Conservation (phyloP, 2,113 vertebrate species). For the Hippocampus guttulatus region DNA sequence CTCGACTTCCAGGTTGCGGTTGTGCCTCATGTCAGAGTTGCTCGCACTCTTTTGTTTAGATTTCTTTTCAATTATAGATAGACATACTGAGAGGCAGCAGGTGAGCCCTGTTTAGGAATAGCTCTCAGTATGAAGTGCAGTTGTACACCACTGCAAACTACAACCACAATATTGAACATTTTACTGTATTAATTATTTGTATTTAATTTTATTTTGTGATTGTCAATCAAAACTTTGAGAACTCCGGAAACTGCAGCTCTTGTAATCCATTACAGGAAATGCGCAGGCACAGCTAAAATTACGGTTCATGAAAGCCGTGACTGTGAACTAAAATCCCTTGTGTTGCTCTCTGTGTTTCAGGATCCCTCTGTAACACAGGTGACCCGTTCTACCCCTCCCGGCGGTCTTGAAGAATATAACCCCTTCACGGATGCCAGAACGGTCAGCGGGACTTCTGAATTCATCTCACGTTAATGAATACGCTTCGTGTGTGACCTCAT, state of each 20-base stretch:
- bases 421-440: conserved; percentile 95
- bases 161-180: background rate
- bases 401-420: conserved; percentile 93
- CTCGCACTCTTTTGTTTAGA: background rate
- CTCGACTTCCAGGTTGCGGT: background rate
- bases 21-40: background rate
- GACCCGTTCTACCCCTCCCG: conserved; percentile 87
- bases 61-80: too few species aligned
- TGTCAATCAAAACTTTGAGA: background rate
- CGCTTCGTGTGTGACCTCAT: conserved; percentile 36
- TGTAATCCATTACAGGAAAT: background rate
- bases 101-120: too few species aligned
- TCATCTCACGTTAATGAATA: background rate
- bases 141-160: background rate
- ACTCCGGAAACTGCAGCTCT: background rate
- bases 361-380: conserved; percentile 98
- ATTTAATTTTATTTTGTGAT: too few species aligned
- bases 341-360: conserved; percentile 60
- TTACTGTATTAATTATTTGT: too few species aligned
- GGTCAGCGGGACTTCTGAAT: conserved; percentile 69
- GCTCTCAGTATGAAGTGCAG: background rate
- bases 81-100: too few species aligned
- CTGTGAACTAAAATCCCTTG: background rate
- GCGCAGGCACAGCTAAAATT: background rate
- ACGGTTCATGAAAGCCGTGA: too few species aligned